These are phyloP conservation scores for Drosophila littoralis DNA, from an alignment of 1,140 invertebrate genomes.

Conservation along the genomic window DNA sequence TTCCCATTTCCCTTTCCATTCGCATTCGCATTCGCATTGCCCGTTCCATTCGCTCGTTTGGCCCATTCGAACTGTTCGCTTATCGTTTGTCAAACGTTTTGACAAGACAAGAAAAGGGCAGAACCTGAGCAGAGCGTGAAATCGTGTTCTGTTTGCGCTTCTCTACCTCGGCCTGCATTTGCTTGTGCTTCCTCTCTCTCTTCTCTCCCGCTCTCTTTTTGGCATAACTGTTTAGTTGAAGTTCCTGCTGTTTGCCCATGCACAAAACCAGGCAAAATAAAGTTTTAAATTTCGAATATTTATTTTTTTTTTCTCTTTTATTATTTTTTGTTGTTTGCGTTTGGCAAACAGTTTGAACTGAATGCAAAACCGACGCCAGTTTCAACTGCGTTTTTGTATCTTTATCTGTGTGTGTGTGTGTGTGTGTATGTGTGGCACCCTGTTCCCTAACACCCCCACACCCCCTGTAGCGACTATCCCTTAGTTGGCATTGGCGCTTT, in stretches of 20 bases:
- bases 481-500: conserved; percentile 74
- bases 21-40: conserved; percentile 5
- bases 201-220: conserved; percentile 14
- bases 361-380: conserved; percentile 63
- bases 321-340: conserved; percentile 73
- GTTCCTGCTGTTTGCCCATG: conserved; percentile 57
- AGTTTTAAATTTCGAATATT: conserved; percentile 68
- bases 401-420: conserved; percentile 56
- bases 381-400: conserved; percentile 71
- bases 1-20: conserved; percentile 5
- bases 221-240: conserved; percentile 62
- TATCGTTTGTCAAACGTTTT: conserved; percentile 74
- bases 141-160: conserved; percentile 45
- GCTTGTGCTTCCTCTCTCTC: conserved; percentile 10
- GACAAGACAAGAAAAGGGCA: conserved; percentile 79
- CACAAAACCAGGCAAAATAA: conserved; percentile 47
- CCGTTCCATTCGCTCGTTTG: not conserved
- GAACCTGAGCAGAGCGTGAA: conserved; percentile 46
- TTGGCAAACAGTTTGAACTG: conserved; percentile 72
- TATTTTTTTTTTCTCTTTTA: conserved; percentile 1
- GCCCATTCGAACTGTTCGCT: conserved; percentile 23
- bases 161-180: not conserved
- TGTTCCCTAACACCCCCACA: not conserved
- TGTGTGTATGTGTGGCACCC: conserved; percentile 19
- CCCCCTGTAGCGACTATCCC: conserved; percentile 9